phyloP scores from a whole-genome alignment of 1,140 invertebrate species.

The Ceratosolen solmsi region DNA sequence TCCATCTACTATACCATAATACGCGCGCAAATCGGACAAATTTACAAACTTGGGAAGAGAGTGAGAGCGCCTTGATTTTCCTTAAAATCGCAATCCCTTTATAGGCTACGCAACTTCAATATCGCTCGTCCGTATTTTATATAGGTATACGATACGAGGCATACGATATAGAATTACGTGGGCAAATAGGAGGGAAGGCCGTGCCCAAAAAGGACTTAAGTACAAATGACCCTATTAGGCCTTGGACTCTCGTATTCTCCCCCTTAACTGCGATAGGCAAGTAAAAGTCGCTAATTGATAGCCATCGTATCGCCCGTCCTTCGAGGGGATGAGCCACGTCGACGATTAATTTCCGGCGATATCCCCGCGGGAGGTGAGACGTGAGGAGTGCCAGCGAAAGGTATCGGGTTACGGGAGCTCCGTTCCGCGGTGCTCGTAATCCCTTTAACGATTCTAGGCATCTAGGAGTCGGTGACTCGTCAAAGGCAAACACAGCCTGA shows the following conservation, averaged over 20 bases:
- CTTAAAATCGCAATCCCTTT: neutral
- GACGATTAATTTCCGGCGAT: constrained; percentile 28
- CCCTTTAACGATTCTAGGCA: neutral
- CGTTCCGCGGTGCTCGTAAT: neutral
- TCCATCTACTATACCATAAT: too few species aligned
- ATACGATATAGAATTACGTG: constrained; percentile 8
- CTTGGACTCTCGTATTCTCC: too few species aligned
- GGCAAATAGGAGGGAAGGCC: neutral
- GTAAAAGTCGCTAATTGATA: constrained; percentile 36
- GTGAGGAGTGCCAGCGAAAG: neutral
- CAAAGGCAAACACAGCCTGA: constrained; percentile 23
- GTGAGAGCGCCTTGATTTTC: too few species aligned
- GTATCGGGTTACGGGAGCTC: constrained; percentile 24
- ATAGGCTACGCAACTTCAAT: neutral
- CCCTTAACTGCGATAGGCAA: too few species aligned
- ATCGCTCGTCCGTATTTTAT: neutral
- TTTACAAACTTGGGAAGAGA: too few species aligned
- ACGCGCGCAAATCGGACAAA: too few species aligned
- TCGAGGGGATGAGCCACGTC: neutral
- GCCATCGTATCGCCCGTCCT: neutral
- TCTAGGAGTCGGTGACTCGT: too few species aligned
- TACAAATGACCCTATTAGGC: neutral
- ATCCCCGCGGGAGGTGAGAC: neutral
- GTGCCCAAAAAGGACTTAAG: neutral
- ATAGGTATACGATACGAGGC: neutral